These are phyloP conservation scores for Ylistrum balloti DNA, from an alignment of 1,140 invertebrate genomes.

Conservation along the genomic window DNA sequence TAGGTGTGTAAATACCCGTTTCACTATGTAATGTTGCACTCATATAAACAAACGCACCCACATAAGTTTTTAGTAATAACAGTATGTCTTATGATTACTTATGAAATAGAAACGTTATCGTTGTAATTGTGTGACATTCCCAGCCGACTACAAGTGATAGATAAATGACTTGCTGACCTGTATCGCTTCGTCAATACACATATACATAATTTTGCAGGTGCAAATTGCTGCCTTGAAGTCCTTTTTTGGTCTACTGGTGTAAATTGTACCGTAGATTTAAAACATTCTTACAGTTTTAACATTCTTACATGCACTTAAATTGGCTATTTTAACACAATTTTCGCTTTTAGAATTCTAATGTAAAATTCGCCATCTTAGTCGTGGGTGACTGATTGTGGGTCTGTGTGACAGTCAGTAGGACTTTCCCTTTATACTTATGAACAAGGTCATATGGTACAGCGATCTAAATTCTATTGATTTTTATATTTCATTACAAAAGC, in stretches of 20 bases:
- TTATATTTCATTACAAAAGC: no score
- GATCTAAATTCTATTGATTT: no score
- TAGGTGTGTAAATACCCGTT: neutral
- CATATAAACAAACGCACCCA: neutral
- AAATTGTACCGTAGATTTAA: neutral
- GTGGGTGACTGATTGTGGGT: no score
- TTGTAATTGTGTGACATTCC: neutral
- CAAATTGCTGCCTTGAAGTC: neutral
- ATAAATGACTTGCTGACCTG: neutral
- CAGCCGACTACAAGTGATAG: neutral
- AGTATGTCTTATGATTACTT: slow-evolving; percentile 4
- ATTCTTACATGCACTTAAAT: slow-evolving; percentile 39
- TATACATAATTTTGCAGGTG: slow-evolving; percentile 39
- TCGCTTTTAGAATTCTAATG: neutral
- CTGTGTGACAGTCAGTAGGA: no score
- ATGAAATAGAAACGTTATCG: neutral
- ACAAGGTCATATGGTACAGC: no score
- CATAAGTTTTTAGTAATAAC: neutral
- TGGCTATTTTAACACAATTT: neutral
- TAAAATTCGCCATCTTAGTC: neutral
- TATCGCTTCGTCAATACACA: neutral
- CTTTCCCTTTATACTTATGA: no score
- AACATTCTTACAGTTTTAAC: neutral
- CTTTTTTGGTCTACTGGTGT: neutral
- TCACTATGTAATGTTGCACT: neutral